phyloP scores from a whole-genome alignment of 1,140 invertebrate genomes.

The Lordiphosa clarofinis region DNA sequence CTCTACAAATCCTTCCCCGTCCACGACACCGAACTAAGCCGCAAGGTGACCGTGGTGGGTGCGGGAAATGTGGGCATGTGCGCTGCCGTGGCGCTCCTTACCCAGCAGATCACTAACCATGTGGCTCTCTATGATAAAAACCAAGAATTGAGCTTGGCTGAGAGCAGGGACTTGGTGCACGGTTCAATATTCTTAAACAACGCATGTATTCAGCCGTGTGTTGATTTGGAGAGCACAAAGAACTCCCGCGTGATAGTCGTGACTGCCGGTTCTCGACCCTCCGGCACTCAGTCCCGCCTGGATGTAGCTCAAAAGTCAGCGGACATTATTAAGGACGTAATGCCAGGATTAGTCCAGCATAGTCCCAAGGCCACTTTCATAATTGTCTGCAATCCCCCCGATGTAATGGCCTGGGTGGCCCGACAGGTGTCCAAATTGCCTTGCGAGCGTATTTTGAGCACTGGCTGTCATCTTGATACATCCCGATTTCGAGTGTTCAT shows the following conservation, averaged over 20 bases:
- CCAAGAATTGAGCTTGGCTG: slow-evolving; percentile 1
- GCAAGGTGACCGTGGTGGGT: slow-evolving; percentile 37
- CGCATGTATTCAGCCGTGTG: neutral
- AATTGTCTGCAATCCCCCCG: slow-evolving; percentile 92
- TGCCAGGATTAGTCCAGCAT: slow-evolving; percentile 88
- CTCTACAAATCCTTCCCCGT: slow-evolving; percentile 12
- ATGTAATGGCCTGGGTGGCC: slow-evolving; percentile 91
- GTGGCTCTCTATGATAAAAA: slow-evolving; percentile 23
- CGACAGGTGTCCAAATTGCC: slow-evolving; percentile 93
- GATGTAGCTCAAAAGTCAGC: slow-evolving; percentile 86
- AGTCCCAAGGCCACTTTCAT: slow-evolving; percentile 90
- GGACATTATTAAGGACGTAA: slow-evolving; percentile 84
- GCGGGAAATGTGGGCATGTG: slow-evolving; percentile 28
- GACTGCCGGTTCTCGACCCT: slow-evolving; percentile 89
- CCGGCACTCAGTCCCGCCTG: slow-evolving; percentile 90
- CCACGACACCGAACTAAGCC: slow-evolving; percentile 18
- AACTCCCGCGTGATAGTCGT: slow-evolving; percentile 90
- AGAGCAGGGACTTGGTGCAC: slow-evolving; percentile 20
- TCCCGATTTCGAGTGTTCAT: slow-evolving; percentile 91
- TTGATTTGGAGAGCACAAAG: slow-evolving; percentile 82
- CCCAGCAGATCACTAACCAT: slow-evolving; percentile 22
- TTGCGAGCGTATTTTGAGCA: slow-evolving; percentile 89
- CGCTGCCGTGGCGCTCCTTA: slow-evolving; percentile 22
- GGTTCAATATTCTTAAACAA: slow-evolving; percentile 25
- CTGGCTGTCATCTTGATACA: slow-evolving; percentile 93